phyloP scores from a whole-genome alignment of 2,888 invertebrate genomes.

The Lamellibrachia satsuma region DNA sequence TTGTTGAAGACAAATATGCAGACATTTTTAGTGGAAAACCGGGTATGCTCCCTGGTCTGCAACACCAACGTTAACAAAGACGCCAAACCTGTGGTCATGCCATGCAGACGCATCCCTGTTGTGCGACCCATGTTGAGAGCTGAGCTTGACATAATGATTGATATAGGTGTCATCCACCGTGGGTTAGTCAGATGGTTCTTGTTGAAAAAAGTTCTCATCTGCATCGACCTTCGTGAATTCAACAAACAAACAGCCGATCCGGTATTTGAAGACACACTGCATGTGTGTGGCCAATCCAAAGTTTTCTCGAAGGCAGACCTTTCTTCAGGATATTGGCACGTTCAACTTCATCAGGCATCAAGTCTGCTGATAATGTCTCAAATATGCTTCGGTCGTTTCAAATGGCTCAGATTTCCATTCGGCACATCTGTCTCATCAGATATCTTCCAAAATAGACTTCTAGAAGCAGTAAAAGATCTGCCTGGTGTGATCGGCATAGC shows the following conservation, averaged over 20 bases:
- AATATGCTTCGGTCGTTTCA: conserved; percentile 37
- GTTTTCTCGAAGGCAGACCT: conserved; percentile 41
- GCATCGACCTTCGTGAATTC: conserved; percentile 41
- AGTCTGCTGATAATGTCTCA: conserved; percentile 40
- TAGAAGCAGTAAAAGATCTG: conserved; percentile 36
- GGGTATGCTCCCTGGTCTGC: conserved; percentile 19
- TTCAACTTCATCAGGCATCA: conserved; percentile 38
- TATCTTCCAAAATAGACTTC: conserved; percentile 41
- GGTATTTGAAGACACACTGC: conserved; percentile 41
- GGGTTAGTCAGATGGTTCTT: conserved; percentile 41
- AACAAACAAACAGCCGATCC: conserved; percentile 41
- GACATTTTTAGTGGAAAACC: conserved; percentile 26
- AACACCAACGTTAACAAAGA: conserved; percentile 21
- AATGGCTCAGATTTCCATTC: conserved; percentile 41
- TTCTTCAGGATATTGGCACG: conserved; percentile 40
- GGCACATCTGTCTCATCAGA: conserved; percentile 37
- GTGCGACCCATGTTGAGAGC: conserved; percentile 29
- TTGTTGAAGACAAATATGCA: conserved; percentile 18
- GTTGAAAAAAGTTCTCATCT: conserved; percentile 41
- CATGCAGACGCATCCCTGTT: conserved; percentile 26
- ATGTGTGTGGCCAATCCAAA: conserved; percentile 34
- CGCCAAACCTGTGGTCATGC: conserved; percentile 30
- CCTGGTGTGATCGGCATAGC: conserved; percentile 39
- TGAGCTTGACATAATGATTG: conserved; percentile 36
- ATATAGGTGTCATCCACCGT: conserved; percentile 38